Evolutionary conservation across 2,888 invertebrate genomes (phyloP).

Genomic region (Atethmia centrago): DNA sequence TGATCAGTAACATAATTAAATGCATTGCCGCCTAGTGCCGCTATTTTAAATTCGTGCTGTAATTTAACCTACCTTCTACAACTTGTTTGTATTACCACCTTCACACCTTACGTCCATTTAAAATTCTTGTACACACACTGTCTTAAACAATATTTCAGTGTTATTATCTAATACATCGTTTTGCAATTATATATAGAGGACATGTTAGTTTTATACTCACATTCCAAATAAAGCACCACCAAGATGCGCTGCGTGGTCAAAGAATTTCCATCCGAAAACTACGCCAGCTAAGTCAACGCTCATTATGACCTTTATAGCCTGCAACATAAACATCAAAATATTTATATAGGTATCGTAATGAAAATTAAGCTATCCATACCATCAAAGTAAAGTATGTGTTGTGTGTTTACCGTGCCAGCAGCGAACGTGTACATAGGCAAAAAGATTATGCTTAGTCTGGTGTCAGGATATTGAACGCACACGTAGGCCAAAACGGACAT

Average conservation of each 20-base stretch:
- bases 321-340: constrained; percentile 66
- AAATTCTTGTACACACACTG: constrained; percentile 44
- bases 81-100: constrained; percentile 13
- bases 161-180: constrained; percentile 42
- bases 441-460: constrained; percentile 96
- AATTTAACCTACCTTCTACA: constrained; percentile 35
- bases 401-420: constrained; percentile 94
- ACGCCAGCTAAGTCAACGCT: constrained; percentile 96
- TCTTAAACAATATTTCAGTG: constrained; percentile 45
- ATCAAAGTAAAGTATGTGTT: not conserved
- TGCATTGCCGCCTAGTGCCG: not conserved
- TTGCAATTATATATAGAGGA: not conserved
- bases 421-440: constrained; percentile 97
- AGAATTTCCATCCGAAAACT: constrained; percentile 96
- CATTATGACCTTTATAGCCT: constrained; percentile 97
- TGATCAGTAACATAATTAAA: not conserved
- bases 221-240: constrained; percentile 98
- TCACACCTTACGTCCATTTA: constrained; percentile 14
- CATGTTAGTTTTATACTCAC: constrained; percentile 88
- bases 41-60: not conserved
- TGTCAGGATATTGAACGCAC: constrained; percentile 97
- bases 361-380: not conserved
- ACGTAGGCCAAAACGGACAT: constrained; percentile 97
- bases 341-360: not conserved
- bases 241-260: constrained; percentile 99